Base-by-base conservation (phyloP, 1,140 invertebrate genomes). In the Drosophila kanapiae region DNA sequence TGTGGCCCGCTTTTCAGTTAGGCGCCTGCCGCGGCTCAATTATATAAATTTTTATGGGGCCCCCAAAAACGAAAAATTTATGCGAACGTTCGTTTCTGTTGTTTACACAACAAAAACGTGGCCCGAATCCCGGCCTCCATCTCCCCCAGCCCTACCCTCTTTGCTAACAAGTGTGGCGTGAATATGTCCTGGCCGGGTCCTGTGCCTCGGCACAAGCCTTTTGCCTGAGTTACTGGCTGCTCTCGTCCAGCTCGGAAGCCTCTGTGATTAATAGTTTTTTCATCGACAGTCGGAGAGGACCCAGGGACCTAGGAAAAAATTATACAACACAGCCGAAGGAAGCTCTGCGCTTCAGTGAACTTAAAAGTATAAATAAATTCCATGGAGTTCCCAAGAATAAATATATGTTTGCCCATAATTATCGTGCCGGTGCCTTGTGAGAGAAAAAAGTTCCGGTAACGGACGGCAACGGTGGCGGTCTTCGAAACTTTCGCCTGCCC, bases 11-110 rank as follows among this genome's bases (percentile, higher is more conserved):
- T 68, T 63, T 76, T 68, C 72, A 78, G 68, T 70, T 75, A 57
- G 74, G 48, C 64, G 71, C 69, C 82, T 67, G 80, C 57, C 74
- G 64, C 78, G 64, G 81, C 85, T 88, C 85, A 88, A 88, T 88
- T 90, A 88, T 88, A 90, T 88, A 90, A 49, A 88, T 85, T 88
- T 88, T 91, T 82, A 88, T 88, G 62, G 56, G 69, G 35, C 62
- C 54, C 81, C 77, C 1, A 23, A 56, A 42, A 63, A 74, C 53
- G 64, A 54, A 48, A 88, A 84, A 88, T 85, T 88, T 88, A 88
- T 90, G 86, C 78, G 75, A 68, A 63, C 85, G 77, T 84, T 87
- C 80, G 84, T 68, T 75, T 88, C 77, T 70, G 75, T 75, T 82
- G 69, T 82, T 85, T 85, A 70, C 75, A 81, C 78, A 76, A 69